Evolutionary conservation across 2,113 vertebrate species (phyloP), one percentile per base, ranked within the genome.

Genomic region (Peromyscus californicus): DNA sequence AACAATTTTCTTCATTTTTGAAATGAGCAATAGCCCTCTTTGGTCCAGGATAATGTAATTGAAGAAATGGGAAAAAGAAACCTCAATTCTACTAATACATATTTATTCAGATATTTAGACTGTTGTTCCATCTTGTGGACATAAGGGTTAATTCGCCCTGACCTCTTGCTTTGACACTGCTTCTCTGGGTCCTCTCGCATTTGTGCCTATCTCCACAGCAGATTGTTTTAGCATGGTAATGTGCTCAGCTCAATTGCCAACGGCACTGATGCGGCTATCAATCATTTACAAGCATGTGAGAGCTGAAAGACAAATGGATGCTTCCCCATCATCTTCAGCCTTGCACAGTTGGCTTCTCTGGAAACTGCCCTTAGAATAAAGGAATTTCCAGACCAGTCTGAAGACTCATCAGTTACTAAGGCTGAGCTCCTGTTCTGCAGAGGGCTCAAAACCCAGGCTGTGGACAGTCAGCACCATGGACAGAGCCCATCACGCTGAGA

Each of bases 161-260:
- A 22, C 54, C 31, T 97, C 84, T 91, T 92, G 93, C 95, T 97
- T 93, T 95, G 39, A 97, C 97, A 88, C 90, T 92, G n/a, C 19
- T 93, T 91, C 90, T 89, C 45, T 78, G 84, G 61, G 63, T 80
- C 72, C 75, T 97, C 75, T 97, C 92, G n/a, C 65, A 69, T 96
- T 89, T 69, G 51, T n/a, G 17, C 61, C 87, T 92, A 26, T 82
- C 84, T 97, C 80, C 48, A 9, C 90, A 84, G 75, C 61, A 92
- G 96, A 97, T 97, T 95, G 90, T 85, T 95, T 96, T 59, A 93
- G 75, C 95, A 96, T 92, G 92, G 92, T 70, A 95, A 97, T 93
- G 63, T 88, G 39, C 92, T 97, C 85, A 95, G 87, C 95, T 97
- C 93, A 95, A 80, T 97, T 91, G 90, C 87, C 51, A 13, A 78